Percentiles rank a stretch among this genome's conserved stretches.
Evolutionary conservation across 2,113 vertebrate species (phyloP).

Genomic region (Pipra filicauda): DNA sequence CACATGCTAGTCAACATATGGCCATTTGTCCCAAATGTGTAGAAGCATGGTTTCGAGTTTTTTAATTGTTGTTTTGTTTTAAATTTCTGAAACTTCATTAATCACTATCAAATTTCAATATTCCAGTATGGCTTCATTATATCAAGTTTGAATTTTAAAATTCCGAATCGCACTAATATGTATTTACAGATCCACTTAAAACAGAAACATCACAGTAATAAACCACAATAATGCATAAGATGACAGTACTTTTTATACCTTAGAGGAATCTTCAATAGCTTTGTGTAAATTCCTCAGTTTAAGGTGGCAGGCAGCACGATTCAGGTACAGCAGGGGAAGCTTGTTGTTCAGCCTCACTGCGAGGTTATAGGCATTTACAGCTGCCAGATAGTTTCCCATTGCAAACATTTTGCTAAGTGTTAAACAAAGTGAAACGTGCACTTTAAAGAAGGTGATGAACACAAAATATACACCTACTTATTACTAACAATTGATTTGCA

Average conservation of each 20-base stretch:
- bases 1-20: background rate
- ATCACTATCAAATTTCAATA: background rate
- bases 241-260: constrained; percentile 71
- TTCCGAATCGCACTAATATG: background rate
- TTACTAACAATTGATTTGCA: background rate
- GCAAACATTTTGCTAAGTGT: constrained; percentile 85
- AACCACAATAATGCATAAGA: background rate
- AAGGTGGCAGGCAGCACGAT: constrained; percentile 94
- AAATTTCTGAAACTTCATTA: background rate
- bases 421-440: constrained; percentile 12
- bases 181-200: background rate
- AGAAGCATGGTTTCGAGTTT: background rate
- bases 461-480: background rate
- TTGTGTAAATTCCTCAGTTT: constrained; percentile 92
- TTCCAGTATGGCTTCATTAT: background rate
- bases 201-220: background rate
- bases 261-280: constrained; percentile 88
- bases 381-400: constrained; percentile 85
- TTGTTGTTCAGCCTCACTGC: constrained; percentile 83
- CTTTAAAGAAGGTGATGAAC: background rate
- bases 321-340: constrained; percentile 84
- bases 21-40: background rate
- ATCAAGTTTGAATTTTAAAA: background rate
- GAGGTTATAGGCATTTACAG: constrained; percentile 87
- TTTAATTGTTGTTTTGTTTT: background rate